Conservation (phyloP, 2,113 vertebrate genomes). For the Tringa solitaria region DNA sequence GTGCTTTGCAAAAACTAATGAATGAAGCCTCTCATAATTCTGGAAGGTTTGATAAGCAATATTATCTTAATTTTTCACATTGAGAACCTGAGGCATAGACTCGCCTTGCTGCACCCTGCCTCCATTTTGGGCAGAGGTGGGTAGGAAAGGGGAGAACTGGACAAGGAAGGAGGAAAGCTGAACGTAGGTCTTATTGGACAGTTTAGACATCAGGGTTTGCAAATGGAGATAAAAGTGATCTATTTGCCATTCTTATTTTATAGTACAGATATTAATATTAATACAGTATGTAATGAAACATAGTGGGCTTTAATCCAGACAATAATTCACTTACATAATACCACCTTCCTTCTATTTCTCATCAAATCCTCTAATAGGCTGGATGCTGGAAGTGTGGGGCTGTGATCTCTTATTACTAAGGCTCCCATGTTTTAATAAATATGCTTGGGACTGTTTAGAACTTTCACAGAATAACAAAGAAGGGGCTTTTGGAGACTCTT, state of each 20-base stretch:
- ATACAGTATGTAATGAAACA: conserved; percentile 47
- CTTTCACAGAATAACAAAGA: background rate
- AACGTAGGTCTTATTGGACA: background rate
- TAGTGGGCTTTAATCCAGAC: conserved; percentile 24
- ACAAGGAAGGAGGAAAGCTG: background rate
- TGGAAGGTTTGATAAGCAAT: background rate
- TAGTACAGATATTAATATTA: conserved; percentile 53
- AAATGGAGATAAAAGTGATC: conserved; percentile 56
- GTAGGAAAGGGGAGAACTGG: background rate
- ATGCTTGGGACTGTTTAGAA: background rate
- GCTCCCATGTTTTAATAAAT: background rate
- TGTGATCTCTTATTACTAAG: background rate
- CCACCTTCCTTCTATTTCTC: conserved; percentile 22
- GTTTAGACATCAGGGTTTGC: conserved; percentile 24
- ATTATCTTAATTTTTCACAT: background rate
- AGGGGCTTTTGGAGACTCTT: background rate
- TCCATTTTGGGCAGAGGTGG: background rate
- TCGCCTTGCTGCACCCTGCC: background rate
- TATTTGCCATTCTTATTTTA: conserved; percentile 50
- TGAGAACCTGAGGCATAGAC: background rate
- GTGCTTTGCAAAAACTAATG: background rate
- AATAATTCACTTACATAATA: conserved; percentile 39
- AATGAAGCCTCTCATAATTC: background rate
- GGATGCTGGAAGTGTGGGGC: background rate
- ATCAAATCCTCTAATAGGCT: conserved; percentile 10